A percentile compares a stretch with the other conserved stretches of the same genome.
Evolutionary conservation across 2,113 vertebrate species (phyloP).

Genomic region (Periophthalmodon schlosseri): DNA sequence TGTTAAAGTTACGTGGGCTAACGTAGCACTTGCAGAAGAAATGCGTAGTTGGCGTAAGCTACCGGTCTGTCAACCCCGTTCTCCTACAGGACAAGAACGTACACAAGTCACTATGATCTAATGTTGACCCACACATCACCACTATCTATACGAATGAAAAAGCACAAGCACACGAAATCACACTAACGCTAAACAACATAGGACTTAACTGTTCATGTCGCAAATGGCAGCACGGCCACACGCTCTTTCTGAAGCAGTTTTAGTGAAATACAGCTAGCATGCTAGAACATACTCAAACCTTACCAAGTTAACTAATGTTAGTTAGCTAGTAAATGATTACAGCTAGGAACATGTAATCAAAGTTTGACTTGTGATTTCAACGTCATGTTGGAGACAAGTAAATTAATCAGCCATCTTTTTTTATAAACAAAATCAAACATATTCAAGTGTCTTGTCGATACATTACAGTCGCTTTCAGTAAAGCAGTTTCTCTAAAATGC

Average conservation of each 20-base stretch:
- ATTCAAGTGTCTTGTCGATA: slow-evolving; percentile 25
- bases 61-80: slow-evolving; percentile 60
- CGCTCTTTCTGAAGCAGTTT: slow-evolving; percentile 44
- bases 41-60: slow-evolving; percentile 70
- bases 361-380: slow-evolving; percentile 29
- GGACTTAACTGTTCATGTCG: slow-evolving; percentile 11
- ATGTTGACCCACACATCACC: background rate
- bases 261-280: slow-evolving; percentile 51
- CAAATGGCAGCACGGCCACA: slow-evolving; percentile 61
- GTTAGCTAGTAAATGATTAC: background rate
- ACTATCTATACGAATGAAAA: background rate
- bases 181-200: background rate
- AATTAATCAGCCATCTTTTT: background rate
- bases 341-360: slow-evolving; percentile 15
- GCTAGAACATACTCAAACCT: slow-evolving; percentile 37
- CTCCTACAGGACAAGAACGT: slow-evolving; percentile 24
- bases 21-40: slow-evolving; percentile 61
- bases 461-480: slow-evolving; percentile 5
- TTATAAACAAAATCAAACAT: slow-evolving; percentile 2
- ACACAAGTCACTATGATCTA: slow-evolving; percentile 12
- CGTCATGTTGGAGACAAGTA: slow-evolving; percentile 14
- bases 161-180: background rate
- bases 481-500: background rate
- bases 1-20: slow-evolving; percentile 54
- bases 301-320: background rate